A percentile compares a stretch with the other conserved stretches of the same genome.
Conservation (phyloP, 1,140 invertebrate species). For the Meloidogyne exigua region DNA sequence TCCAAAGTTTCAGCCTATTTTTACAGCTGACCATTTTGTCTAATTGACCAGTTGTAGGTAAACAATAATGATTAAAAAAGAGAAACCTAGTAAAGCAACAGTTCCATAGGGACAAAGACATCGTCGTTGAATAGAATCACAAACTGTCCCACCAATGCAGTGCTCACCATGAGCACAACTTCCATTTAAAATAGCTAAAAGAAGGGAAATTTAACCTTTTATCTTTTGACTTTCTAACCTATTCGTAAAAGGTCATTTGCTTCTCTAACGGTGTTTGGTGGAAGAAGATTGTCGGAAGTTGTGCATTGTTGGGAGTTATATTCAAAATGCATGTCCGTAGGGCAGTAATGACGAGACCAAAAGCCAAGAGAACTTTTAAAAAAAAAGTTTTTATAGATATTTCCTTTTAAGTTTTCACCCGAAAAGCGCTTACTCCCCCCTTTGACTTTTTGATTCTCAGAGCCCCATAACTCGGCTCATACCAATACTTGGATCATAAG, state of each 20-base stretch:
- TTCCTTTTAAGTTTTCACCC: too few relatives aligned
- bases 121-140: slow-evolving; percentile 44
- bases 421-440: too few relatives aligned
- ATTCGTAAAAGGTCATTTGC: slow-evolving; percentile 52
- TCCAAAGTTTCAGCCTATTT: too few relatives aligned
- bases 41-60: too few relatives aligned
- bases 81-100: slow-evolving; percentile 55
- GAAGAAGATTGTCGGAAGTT: slow-evolving; percentile 19
- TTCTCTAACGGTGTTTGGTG: slow-evolving; percentile 40
- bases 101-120: slow-evolving; percentile 61
- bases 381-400: not conserved
- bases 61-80: too few relatives aligned
- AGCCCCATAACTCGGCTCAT: too few relatives aligned
- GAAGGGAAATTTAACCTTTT: not conserved
- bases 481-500: too few relatives aligned
- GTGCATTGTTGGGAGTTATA: slow-evolving; percentile 58
- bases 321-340: slow-evolving; percentile 59
- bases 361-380: slow-evolving; percentile 57
- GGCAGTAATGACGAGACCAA: slow-evolving; percentile 57
- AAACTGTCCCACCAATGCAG: slow-evolving; percentile 63
- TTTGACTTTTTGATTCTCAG: too few relatives aligned
- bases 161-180: slow-evolving; percentile 57
- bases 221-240: slow-evolving; percentile 26
- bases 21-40: too few relatives aligned
- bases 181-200: slow-evolving; percentile 60